Conservation (phyloP, 2,113 vertebrate species). For the Xyrauchen texanus region DNA sequence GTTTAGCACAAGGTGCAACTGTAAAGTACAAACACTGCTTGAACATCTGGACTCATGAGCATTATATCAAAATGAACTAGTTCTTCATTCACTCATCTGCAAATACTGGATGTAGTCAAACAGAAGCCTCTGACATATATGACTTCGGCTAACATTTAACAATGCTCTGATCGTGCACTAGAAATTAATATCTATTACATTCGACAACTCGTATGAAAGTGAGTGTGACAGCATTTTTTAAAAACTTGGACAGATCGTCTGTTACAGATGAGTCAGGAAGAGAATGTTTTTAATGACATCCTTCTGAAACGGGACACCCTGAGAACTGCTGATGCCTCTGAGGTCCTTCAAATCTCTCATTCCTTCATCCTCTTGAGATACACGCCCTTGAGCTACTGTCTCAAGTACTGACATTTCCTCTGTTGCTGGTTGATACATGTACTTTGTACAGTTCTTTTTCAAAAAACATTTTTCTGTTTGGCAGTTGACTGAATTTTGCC, state of each 20-base stretch:
- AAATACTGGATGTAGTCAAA: not conserved
- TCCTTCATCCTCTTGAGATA: slow-evolving; percentile 20
- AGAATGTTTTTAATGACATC: slow-evolving; percentile 40
- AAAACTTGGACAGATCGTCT: slow-evolving; percentile 4
- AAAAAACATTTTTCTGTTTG: not conserved
- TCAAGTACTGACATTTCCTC: not conserved
- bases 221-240: slow-evolving; percentile 18
- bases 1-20: too few relatives aligned
- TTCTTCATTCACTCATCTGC: not conserved
- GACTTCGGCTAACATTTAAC: slow-evolving; percentile 13
- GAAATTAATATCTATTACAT: slow-evolving; percentile 9
- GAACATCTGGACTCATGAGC: not conserved
- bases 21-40: too few relatives aligned
- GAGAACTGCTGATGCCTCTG: slow-evolving; percentile 22
- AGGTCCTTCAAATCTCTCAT: slow-evolving; percentile 21
- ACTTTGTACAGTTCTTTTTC: not conserved
- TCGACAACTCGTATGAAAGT: not conserved
- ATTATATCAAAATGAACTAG: not conserved
- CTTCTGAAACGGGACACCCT: slow-evolving; percentile 27
- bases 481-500: not conserved
- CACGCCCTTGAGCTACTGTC: slow-evolving; percentile 31
- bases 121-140: not conserved
- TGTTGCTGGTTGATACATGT: not conserved
- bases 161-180: not conserved
- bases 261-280: slow-evolving; percentile 17